Conservation (phyloP, 2,113 vertebrate species). For the Diphyllodes magnificus region DNA sequence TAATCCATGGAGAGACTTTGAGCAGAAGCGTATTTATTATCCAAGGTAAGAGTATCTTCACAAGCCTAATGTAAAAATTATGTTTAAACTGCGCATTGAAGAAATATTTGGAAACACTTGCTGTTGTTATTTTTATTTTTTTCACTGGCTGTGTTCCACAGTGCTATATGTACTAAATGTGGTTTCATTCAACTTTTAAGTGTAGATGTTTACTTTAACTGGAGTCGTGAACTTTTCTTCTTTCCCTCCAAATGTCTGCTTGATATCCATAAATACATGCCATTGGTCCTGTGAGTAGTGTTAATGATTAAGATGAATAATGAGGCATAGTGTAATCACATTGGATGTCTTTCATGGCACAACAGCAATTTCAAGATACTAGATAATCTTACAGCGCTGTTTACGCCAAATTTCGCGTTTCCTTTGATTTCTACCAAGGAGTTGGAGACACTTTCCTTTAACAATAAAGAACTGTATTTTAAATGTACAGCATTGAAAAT, state of each 20-base stretch:
- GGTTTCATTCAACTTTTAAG: constrained; percentile 2
- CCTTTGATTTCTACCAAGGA: not conserved
- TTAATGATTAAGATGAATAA: not conserved
- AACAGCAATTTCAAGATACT: not conserved
- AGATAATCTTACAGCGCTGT: not conserved
- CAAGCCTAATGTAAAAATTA: not conserved
- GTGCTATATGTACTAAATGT: not conserved
- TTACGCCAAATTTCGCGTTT: not conserved
- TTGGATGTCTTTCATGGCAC: not conserved
- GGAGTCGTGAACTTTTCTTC: not conserved
- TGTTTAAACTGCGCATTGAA: not conserved
- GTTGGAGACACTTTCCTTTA: not conserved
- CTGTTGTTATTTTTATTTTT: not conserved
- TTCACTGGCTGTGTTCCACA: not conserved
- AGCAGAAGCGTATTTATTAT: not conserved
- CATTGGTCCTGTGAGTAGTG: not conserved
- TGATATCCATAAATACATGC: not conserved
- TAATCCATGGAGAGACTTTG: not conserved
- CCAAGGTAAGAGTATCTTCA: not conserved
- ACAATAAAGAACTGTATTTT: not conserved
- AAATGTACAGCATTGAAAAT: not conserved
- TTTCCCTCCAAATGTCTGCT: not conserved
- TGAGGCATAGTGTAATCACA: not conserved
- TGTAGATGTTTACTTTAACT: not conserved
- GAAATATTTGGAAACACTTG: not conserved